phyloP scores from a whole-genome alignment of 1,140 invertebrate species.

The Heliconius congener region DNA sequence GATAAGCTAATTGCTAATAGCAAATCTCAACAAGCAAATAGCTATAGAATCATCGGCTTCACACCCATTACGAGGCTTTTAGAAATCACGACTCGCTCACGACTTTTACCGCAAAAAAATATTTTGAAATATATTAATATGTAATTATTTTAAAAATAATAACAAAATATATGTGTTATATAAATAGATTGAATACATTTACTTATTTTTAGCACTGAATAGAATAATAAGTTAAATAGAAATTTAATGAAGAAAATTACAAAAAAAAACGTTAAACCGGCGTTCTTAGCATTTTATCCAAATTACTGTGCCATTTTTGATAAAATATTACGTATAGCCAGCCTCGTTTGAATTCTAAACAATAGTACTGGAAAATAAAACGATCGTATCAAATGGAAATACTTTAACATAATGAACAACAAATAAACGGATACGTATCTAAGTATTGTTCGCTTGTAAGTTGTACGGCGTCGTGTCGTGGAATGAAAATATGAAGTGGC shows the following conservation, averaged over 20 bases:
- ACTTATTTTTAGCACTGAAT: no score
- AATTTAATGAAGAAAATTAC: neutral
- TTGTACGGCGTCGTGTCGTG: constrained; percentile 35
- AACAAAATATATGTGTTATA: neutral
- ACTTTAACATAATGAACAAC: constrained; percentile 15
- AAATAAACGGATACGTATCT: constrained; percentile 11
- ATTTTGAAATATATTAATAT: neutral
- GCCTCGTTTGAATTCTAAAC: constrained; percentile 10
- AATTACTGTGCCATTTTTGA: neutral
- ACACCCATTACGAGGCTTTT: constrained; percentile 43
- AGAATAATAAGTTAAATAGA: neutral
- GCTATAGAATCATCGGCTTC: constrained; percentile 60
- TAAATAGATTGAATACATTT: no score
- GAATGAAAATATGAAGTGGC: constrained; percentile 39
- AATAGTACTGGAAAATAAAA: constrained; percentile 13
- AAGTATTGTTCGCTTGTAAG: constrained; percentile 12
- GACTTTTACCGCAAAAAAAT: neutral
- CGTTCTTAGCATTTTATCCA: neutral
- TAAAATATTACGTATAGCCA: constrained; percentile 12
- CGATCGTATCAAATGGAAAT: constrained; percentile 14
- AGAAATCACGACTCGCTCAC: constrained; percentile 30
- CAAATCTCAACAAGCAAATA: constrained; percentile 52
- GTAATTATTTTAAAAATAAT: neutral
- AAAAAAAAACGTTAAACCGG: neutral
- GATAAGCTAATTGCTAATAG: constrained; percentile 70